phyloP scores from a whole-genome alignment of 2,888 invertebrate species.

The Limnephilus lunatus region DNA sequence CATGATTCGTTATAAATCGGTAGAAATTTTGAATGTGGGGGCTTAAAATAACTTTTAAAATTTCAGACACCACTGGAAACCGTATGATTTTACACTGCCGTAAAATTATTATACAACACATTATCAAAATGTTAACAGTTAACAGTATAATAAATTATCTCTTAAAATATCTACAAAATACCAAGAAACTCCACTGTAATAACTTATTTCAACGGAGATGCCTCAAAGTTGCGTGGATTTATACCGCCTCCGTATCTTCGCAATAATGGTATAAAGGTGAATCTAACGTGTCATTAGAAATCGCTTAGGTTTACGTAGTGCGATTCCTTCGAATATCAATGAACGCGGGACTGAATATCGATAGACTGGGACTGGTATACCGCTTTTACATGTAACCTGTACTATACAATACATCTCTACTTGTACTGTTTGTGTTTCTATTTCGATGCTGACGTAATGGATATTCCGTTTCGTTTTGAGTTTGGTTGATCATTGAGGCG shows the following conservation, averaged over 20 bases:
- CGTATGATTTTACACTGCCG: too few species aligned
- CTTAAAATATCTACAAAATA: neutral
- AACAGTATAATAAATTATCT: neutral
- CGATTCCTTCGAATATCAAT: constrained; percentile 47
- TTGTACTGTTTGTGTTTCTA: neutral
- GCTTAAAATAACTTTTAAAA: too few species aligned
- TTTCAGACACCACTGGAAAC: too few species aligned
- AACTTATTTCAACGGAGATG: neutral
- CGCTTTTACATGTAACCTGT: neutral
- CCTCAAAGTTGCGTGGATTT: constrained; percentile 37
- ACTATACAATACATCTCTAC: neutral
- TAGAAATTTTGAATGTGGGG: too few species aligned
- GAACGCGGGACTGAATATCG: constrained; percentile 46
- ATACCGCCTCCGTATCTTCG: constrained; percentile 32
- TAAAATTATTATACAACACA: too few species aligned
- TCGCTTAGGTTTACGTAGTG: constrained; percentile 58
- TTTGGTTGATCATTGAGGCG: neutral
- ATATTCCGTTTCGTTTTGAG: neutral
- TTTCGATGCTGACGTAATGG: neutral
- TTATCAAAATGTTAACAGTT: neutral
- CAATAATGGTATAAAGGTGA: constrained; percentile 60
- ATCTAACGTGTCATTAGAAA: constrained; percentile 64
- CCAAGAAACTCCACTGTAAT: neutral
- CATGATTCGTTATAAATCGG: too few species aligned
- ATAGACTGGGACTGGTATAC: constrained; percentile 26